A percentile compares a stretch with the other conserved stretches of the same genome.
Evolutionary conservation across 1,140 invertebrate genomes (phyloP).

Genomic region (Danaus plexippus): DNA sequence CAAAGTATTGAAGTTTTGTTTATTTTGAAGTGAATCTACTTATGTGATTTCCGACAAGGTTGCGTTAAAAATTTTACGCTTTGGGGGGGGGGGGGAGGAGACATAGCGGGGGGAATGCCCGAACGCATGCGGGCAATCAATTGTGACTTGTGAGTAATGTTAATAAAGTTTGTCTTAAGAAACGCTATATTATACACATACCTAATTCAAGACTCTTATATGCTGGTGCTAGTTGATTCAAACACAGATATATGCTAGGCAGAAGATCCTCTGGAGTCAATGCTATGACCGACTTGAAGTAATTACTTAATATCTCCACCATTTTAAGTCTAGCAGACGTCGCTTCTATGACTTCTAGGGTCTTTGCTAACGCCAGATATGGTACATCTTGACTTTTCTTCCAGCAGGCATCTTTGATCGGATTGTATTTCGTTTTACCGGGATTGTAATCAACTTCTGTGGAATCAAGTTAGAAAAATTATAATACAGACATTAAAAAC

Average conservation of each 20-base stretch:
- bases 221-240: conserved; percentile 95
- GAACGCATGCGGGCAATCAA: too few relatives aligned
- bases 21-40: too few relatives aligned
- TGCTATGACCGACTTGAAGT: conserved; percentile 92
- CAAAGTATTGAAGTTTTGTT: too few relatives aligned
- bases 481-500: too few relatives aligned
- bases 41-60: too few relatives aligned
- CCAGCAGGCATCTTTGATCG: conserved; percentile 93
- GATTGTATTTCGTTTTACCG: conserved; percentile 84
- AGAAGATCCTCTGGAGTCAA: conserved; percentile 91
- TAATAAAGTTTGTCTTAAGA: too few relatives aligned
- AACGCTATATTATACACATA: conserved; percentile 35
- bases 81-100: too few relatives aligned
- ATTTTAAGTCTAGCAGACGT: conserved; percentile 93
- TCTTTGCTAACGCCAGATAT: conserved; percentile 92
- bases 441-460: conserved; percentile 81
- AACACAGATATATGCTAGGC: conserved; percentile 92
- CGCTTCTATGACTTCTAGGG: conserved; percentile 92
- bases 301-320: conserved; percentile 95
- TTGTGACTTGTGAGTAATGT: too few relatives aligned
- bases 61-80: too few relatives aligned
- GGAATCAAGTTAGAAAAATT: too few relatives aligned
- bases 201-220: conserved; percentile 82
- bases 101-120: neutral
- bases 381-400: conserved; percentile 85